phyloP scores from a whole-genome alignment of 2,797 vertebrate species.

The Scolopax rusticola region DNA sequence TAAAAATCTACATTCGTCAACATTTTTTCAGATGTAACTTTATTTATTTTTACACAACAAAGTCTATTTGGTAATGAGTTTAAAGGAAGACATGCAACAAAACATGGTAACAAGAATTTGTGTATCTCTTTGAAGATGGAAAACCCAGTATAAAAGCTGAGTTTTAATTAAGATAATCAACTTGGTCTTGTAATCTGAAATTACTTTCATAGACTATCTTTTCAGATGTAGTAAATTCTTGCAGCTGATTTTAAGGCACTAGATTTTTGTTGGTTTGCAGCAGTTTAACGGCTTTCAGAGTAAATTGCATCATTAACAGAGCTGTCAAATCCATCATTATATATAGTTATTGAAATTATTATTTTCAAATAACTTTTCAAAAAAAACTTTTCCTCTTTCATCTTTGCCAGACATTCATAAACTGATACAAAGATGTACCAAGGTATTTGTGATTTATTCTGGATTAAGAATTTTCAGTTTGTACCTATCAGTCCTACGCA shows the following conservation, averaged over 20 bases:
- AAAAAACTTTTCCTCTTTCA: not conserved
- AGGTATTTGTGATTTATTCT: not conserved
- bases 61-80: not conserved
- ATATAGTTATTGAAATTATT: not conserved
- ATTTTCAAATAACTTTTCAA: not conserved
- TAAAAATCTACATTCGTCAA: not conserved
- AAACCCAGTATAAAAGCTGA: not conserved
- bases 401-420: not conserved
- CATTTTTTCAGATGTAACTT: not conserved
- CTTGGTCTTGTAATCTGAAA: not conserved
- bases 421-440: not conserved
- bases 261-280: not conserved
- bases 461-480: not conserved
- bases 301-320: not conserved
- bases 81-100: not conserved
- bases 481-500: rapidly evolving
- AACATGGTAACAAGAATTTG: not conserved
- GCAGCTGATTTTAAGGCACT: not conserved
- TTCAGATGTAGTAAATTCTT: not conserved
- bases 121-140: not conserved
- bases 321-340: not conserved
- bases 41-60: not conserved
- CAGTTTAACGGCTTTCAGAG: not conserved
- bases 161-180: not conserved
- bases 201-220: rapidly evolving